Base-by-base conservation (phyloP, 2,888 invertebrate species). In the Lacanobia oleracea region DNA sequence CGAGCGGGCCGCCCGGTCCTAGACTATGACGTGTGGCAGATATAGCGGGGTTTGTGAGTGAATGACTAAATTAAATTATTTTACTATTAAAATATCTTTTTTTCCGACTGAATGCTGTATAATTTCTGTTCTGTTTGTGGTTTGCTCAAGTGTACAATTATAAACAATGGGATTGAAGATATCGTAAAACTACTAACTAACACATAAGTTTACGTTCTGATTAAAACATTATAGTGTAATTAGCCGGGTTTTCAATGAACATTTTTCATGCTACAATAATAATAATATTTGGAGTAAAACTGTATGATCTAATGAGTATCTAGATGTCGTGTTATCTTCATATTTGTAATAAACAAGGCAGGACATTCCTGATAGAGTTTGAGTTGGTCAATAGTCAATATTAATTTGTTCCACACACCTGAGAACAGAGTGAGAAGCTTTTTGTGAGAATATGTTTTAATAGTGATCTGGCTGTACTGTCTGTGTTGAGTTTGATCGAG, bases 141-240 rank as follows among this genome's bases (percentile, higher is more conserved):
- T 78, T 85, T 85, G 85, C 86, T 88, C 88, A 85, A 85, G 62
- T 82, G 81, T 86, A 83, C 81, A 85, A 82, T 75, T 60, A 73
- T 73, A 74, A 70, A 79, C 60, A 79, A 69, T 83, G 65, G 72
- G 75, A 75, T 84, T 84, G 86, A 74, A 76, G 61, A 74, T 74
- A 74, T 74, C 56, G 72, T 79, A 61, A 71, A 40, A 79, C 57
- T 69, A 74, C 60, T 68, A 72, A 74, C 60, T 68, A 72, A 79
- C 72, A 50, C 63, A 51, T 72, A 73, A 51, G 45, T 60, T 67
- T 63, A 62, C 18, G 48, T 67, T 68, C 68, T 74, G 40, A 45
- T 37, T 79, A 67, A 65, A 73, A 60, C n/a, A 6, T 18, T 67
- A 16, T 57, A 65, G 48, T 70, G 23, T 76, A 75, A 60, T 59